Evolutionary conservation across 2,888 invertebrate species (phyloP).

Genomic region (Oscheius onirici): DNA sequence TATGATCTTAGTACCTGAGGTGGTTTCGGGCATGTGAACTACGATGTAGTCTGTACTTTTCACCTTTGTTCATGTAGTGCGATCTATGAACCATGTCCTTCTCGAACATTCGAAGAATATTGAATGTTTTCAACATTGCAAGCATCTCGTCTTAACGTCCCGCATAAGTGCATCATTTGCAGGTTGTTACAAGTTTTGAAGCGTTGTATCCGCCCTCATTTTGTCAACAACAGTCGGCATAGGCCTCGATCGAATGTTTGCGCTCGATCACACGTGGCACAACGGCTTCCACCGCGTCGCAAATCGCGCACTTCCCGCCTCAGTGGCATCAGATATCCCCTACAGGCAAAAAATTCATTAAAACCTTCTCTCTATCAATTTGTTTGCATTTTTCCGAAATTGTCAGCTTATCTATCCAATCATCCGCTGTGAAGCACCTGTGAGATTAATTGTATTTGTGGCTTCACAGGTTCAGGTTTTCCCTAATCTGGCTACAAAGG

Average conservation of each 20-base stretch:
- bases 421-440: background rate
- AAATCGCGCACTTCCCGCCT: slow-evolving; percentile 28
- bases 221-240: slow-evolving; percentile 33
- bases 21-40: slow-evolving; percentile 14
- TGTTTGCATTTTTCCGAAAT: background rate
- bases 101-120: too few species aligned
- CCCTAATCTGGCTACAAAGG: slow-evolving; percentile 20
- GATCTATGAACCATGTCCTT: too few species aligned
- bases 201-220: slow-evolving; percentile 15
- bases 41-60: slow-evolving; percentile 13
- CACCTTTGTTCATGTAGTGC: too few species aligned
- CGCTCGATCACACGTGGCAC: slow-evolving; percentile 32
- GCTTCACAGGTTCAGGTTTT: slow-evolving; percentile 17
- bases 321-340: slow-evolving; percentile 19
- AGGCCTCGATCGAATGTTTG: slow-evolving; percentile 31
- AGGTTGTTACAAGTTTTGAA: background rate
- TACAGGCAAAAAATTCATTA: background rate
- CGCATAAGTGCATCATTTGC: background rate
- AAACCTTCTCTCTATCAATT: background rate
- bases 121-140: too few species aligned
- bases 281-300: slow-evolving; percentile 26
- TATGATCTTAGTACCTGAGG: slow-evolving; percentile 23
- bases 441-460: slow-evolving; percentile 2
- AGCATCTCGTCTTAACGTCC: background rate
- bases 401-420: background rate